Evolutionary conservation across 1,140 invertebrate species (phyloP).

Genomic region (Drosophila mauritiana): DNA sequence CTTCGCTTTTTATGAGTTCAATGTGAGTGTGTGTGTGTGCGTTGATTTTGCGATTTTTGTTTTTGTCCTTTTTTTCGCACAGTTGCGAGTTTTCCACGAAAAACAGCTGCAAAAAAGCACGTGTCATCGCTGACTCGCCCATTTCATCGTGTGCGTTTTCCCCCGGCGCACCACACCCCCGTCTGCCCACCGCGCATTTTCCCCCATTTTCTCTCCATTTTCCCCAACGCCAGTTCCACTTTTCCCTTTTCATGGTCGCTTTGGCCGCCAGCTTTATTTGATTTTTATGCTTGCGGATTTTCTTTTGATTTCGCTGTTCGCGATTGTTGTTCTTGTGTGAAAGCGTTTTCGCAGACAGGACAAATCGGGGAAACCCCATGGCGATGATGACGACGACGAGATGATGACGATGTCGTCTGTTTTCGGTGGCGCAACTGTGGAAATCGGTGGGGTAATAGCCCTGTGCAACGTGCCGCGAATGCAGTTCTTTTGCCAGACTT

Average conservation of each 20-base stretch:
- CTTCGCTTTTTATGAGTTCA: not conserved
- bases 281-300: slow-evolving; percentile 75
- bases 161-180: slow-evolving; percentile 22
- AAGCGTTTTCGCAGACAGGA: slow-evolving; percentile 62
- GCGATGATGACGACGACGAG: slow-evolving; percentile 28
- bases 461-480: slow-evolving; percentile 4
- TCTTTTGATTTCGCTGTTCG: slow-evolving; percentile 61
- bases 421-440: not conserved
- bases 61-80: slow-evolving; percentile 80
- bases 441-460: not conserved
- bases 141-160: slow-evolving; percentile 65
- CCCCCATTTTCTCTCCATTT: slow-evolving; percentile 8
- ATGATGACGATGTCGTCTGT: slow-evolving; percentile 42
- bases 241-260: slow-evolving; percentile 74
- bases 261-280: slow-evolving; percentile 65
- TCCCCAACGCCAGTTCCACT: slow-evolving; percentile 1
- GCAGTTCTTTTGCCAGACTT: slow-evolving; percentile 31
- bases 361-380: slow-evolving; percentile 68
- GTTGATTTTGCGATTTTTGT: slow-evolving; percentile 73
- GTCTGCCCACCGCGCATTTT: not conserved
- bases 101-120: slow-evolving; percentile 84
- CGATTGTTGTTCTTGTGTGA: slow-evolving; percentile 42
- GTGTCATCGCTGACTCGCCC: slow-evolving; percentile 75
- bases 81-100: slow-evolving; percentile 68
- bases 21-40: slow-evolving; percentile 8